These are phyloP conservation scores for Lagopus leucura DNA, from an alignment of 2,113 vertebrate species.

Conservation along the genomic window DNA sequence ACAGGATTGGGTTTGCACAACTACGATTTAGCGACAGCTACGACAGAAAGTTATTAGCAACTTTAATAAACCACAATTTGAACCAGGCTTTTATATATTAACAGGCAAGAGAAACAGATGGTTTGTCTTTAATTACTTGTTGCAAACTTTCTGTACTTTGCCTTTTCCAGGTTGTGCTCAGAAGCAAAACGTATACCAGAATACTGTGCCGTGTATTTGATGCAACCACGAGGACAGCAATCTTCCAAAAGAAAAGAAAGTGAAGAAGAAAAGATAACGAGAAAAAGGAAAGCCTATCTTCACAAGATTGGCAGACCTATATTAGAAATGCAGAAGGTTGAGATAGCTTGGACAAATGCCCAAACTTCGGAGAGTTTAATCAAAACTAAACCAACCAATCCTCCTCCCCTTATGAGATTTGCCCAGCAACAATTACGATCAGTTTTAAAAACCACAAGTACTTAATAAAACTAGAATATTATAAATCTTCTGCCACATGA, in stretches of 20 bases:
- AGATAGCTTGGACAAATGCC: slow-evolving; percentile 58
- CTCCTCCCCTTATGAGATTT: slow-evolving; percentile 56
- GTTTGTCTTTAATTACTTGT: slow-evolving; percentile 13
- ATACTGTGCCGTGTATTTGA: neutral
- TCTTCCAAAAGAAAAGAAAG: neutral
- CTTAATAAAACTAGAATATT: slow-evolving; percentile 65
- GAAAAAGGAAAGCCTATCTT: slow-evolving; percentile 19
- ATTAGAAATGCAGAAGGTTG: slow-evolving; percentile 30
- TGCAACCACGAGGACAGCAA: neutral
- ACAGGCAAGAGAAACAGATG: neutral
- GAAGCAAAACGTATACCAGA: slow-evolving; percentile 10
- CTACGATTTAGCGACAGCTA: neutral
- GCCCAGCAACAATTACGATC: slow-evolving; percentile 58
- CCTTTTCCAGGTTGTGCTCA: neutral
- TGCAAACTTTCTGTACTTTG: slow-evolving; percentile 15
- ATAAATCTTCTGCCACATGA: slow-evolving; percentile 68
- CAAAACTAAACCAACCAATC: slow-evolving; percentile 53
- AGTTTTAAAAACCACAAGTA: slow-evolving; percentile 64
- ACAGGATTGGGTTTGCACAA: neutral
- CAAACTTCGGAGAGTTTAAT: slow-evolving; percentile 68
- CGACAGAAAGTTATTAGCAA: neutral
- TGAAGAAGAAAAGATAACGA: slow-evolving; percentile 18
- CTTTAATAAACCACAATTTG: neutral
- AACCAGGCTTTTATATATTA: neutral
- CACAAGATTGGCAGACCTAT: slow-evolving; percentile 29